Conservation (phyloP, 2,113 vertebrate genomes). For the Trogon melanurus region DNA sequence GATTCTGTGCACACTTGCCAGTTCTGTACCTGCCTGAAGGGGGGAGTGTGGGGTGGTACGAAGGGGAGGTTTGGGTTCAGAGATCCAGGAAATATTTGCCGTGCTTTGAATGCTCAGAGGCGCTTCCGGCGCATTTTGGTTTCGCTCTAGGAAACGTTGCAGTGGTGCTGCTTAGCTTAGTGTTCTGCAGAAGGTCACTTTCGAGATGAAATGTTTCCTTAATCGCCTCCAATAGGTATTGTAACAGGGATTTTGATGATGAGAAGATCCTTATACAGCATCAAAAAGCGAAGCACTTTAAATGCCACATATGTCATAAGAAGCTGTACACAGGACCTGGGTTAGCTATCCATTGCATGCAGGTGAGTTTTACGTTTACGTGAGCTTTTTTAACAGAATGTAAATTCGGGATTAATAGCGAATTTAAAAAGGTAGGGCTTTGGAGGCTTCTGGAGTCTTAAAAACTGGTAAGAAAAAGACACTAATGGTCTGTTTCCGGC, state of each 20-base stretch:
- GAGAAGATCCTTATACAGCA: constrained; percentile 99
- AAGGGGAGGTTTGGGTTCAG: not conserved
- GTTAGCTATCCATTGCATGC: constrained; percentile 98
- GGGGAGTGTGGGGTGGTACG: not conserved
- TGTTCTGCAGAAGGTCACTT: not conserved
- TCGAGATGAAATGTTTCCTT: constrained; percentile 66
- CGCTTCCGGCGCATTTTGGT: not conserved
- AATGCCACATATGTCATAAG: constrained; percentile 99
- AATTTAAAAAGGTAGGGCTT: not conserved
- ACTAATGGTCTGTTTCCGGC: not conserved
- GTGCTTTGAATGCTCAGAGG: not conserved
- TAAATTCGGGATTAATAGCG: not conserved
- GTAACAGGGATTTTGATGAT: constrained; percentile 98
- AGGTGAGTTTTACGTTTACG: constrained; percentile 76
- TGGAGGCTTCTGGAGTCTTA: not conserved
- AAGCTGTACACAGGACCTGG: constrained; percentile 97
- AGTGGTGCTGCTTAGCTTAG: not conserved
- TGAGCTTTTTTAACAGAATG: not conserved
- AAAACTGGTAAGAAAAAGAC: not conserved
- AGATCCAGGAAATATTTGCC: not conserved
- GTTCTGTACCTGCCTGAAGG: not conserved
- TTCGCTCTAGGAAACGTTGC: not conserved
- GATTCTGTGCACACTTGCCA: accelerated
- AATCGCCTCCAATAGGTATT: constrained; percentile 88
- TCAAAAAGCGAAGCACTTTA: constrained; percentile 99